Base-by-base conservation (phyloP, 2,113 vertebrate genomes). In the Macrotis lagotis region DNA sequence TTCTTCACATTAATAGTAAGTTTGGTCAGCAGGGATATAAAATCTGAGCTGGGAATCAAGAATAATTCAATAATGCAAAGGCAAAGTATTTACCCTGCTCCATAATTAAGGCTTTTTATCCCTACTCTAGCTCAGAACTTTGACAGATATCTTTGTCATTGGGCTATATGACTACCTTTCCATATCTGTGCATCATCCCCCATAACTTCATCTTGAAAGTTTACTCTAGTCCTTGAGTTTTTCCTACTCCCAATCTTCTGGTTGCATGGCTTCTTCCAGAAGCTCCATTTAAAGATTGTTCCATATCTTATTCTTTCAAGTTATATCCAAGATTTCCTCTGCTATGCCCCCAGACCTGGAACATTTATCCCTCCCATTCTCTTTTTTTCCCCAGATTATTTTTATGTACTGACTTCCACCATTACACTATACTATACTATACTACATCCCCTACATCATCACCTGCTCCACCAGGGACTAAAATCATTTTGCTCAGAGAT, bases 401-500 rank as follows among this genome's bases (percentile, higher is more conserved):
- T n/a, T n/a, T n/a, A n/a, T n/a, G n/a, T n/a, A n/a, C n/a, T n/a
- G n/a, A n/a, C n/a, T n/a, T n/a, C n/a, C n/a, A n/a, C n/a, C n/a
- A n/a, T n/a, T n/a, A n/a, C n/a, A n/a, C n/a, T n/a, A n/a, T n/a
- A n/a, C n/a, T n/a, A n/a, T n/a, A n/a, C n/a, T n/a, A n/a, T n/a
- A n/a, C n/a, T n/a, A n/a, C 22, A 25, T 89, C 89, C 93, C 89
- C 51, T 66, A 22, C 22, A 90, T 55, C 48, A 91, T 51, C n/a
- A 47, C 47, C 37, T 94, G 50, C 14, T 83, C 6, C 91, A 51
- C 93, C 55, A 91, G 96, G 93, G 92, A 95, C 91, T 83, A 49
- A 90, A 96, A 48, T 83, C 53, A 92, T 89, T 96, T 94, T 89
- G 48, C 92, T 94, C 49, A 5, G 90, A 95, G 94, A 90, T 95